Percentiles rank a stretch among this genome's conserved stretches.
These are phyloP conservation scores for Ceratina japonica DNA, from an alignment of 1,140 invertebrate genomes.

Conservation along the genomic window DNA sequence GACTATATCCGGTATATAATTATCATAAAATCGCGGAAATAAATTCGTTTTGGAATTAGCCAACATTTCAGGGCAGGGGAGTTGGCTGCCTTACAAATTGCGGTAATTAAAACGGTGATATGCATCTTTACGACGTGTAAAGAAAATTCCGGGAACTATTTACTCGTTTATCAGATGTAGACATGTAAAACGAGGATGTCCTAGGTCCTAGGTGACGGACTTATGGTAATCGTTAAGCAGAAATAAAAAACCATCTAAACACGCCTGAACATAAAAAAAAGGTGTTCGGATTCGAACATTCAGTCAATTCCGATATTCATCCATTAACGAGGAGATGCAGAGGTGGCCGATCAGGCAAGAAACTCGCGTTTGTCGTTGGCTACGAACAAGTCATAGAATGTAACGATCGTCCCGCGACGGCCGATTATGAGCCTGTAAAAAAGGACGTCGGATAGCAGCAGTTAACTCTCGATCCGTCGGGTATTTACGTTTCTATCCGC, in stretches of 20 bases:
- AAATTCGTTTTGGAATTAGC: too few species aligned
- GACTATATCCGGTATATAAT: too few species aligned
- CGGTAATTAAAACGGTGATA: neutral
- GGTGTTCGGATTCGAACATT: neutral
- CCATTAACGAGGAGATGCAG: neutral
- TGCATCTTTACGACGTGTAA: neutral
- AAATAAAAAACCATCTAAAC: too few species aligned
- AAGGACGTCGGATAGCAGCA: slow-evolving; percentile 2
- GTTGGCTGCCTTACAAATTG: too few species aligned
- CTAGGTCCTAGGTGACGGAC: too few species aligned
- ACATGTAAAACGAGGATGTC: too few species aligned
- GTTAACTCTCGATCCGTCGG: slow-evolving; percentile 21
- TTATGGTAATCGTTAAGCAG: too few species aligned
- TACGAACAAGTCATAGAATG: neutral
- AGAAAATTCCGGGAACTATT: too few species aligned
- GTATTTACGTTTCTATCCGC: slow-evolving; percentile 33
- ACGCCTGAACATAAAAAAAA: neutral
- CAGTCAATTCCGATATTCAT: slow-evolving; percentile 1
- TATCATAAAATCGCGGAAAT: too few species aligned
- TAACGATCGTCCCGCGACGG: neutral
- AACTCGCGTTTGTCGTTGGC: neutral
- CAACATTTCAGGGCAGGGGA: too few species aligned
- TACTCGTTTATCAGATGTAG: too few species aligned
- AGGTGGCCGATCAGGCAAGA: neutral
- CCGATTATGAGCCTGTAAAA: neutral